A percentile compares a stretch with the other conserved stretches of the same genome.
phyloP scores from a whole-genome alignment of 1,140 invertebrate species.

The Drosophila neocordata region DNA sequence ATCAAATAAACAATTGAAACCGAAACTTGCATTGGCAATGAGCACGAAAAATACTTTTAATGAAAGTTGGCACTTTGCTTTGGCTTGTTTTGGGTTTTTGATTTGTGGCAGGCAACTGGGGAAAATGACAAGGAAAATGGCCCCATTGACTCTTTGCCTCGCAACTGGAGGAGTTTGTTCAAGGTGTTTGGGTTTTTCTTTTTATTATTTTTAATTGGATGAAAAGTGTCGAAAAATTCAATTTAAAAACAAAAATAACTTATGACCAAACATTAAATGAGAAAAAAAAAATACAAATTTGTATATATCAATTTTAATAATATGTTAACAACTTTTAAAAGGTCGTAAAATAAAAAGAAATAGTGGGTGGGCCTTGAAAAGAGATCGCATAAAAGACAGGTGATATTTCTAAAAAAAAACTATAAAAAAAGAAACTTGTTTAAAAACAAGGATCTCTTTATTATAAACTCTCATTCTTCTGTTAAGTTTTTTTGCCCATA shows the following conservation, averaged over 20 bases:
- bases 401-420: too few relatives aligned
- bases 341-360: too few relatives aligned
- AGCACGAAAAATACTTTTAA: conserved; percentile 77
- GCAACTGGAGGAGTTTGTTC: conserved; percentile 12
- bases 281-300: background rate
- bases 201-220: background rate
- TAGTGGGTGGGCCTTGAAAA: too few relatives aligned
- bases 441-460: too few relatives aligned
- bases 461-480: too few relatives aligned
- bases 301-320: too few relatives aligned
- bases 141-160: conserved; percentile 9
- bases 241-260: background rate
- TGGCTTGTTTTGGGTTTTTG: conserved; percentile 55
- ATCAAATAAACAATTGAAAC: conserved; percentile 67
- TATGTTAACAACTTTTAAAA: too few relatives aligned
- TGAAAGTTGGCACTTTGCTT: conserved; percentile 79
- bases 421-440: too few relatives aligned
- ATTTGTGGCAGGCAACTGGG: conserved; percentile 74
- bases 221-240: background rate
- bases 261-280: background rate
- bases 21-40: conserved; percentile 67
- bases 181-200: conserved; percentile 22
- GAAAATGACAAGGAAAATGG: conserved; percentile 67
- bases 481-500: too few relatives aligned
- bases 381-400: too few relatives aligned